Evolutionary conservation across 2,797 vertebrate genomes (phyloP).

Genomic region (Streptopelia turtur): DNA sequence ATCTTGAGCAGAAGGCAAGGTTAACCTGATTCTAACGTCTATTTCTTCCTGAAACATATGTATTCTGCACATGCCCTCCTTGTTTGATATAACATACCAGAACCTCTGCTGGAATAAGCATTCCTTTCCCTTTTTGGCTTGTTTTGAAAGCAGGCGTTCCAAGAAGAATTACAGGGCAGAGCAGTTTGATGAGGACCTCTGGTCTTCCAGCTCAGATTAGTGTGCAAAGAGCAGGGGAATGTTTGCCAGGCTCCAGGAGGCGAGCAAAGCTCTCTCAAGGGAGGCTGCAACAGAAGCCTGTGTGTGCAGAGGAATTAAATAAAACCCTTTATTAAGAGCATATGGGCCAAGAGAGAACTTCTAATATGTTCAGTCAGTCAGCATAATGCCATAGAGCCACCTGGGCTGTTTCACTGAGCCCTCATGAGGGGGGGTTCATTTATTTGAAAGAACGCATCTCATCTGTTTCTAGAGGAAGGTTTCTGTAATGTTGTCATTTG

Average conservation of each 20-base stretch:
- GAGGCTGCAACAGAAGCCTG: conserved; percentile 16
- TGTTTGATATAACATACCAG: neutral
- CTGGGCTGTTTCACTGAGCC: neutral
- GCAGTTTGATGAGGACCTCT: conserved; percentile 15
- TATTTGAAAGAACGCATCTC: neutral
- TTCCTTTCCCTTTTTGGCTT: conserved; percentile 40
- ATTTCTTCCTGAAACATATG: neutral
- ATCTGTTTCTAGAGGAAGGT: conserved; percentile 17
- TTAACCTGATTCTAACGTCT: conserved; percentile 10
- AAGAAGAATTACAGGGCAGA: conserved; percentile 37
- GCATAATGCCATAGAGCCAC: neutral
- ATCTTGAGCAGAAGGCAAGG: neutral
- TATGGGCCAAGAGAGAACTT: neutral
- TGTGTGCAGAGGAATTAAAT: conserved; percentile 42
- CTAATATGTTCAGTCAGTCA: neutral
- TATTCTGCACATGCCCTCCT: conserved; percentile 19
- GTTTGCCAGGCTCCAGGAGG: conserved; percentile 25
- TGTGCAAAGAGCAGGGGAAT: conserved; percentile 10
- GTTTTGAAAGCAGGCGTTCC: conserved; percentile 68
- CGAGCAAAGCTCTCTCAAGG: conserved; percentile 20
- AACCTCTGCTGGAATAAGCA: neutral
- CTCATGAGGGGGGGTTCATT: neutral
- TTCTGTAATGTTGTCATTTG: neutral
- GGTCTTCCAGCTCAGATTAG: neutral
- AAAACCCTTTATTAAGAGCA: neutral